Evolutionary conservation across 2,113 vertebrate genomes (phyloP).

Genomic region (Drymodes brunneopygia): DNA sequence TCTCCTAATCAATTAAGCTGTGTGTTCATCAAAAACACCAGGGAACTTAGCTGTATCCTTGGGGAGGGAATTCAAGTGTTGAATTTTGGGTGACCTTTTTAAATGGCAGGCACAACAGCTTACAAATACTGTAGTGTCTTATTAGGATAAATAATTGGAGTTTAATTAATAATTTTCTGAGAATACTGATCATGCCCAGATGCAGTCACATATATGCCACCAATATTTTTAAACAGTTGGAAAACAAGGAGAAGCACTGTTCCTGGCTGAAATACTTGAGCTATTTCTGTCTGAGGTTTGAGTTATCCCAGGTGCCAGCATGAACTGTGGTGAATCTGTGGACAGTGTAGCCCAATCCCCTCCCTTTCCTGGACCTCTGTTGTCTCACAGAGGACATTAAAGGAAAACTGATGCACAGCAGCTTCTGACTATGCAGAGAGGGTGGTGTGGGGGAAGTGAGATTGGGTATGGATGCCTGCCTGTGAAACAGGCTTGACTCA

Average conservation of each 20-base stretch:
- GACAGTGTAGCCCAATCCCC: not conserved
- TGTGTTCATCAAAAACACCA: constrained; percentile 4
- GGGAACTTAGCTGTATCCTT: not conserved
- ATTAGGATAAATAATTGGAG: not conserved
- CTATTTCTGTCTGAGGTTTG: not conserved
- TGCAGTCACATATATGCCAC: not conserved
- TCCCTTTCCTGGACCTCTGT: not conserved
- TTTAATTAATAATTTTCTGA: not conserved
- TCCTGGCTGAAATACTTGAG: not conserved
- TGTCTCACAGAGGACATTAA: not conserved
- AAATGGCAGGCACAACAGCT: not conserved
- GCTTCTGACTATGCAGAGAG: accelerated
- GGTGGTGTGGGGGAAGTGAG: not conserved
- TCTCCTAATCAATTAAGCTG: not conserved
- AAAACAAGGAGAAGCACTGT: not conserved
- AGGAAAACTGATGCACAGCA: not conserved
- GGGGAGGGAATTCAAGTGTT: not conserved
- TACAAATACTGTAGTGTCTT: not conserved
- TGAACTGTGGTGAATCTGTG: not conserved
- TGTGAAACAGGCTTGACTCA: not conserved
- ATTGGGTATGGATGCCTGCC: not conserved
- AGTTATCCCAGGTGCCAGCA: not conserved
- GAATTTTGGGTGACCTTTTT: constrained; percentile 1
- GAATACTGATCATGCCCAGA: not conserved
- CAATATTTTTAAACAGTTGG: not conserved